Conservation (phyloP, 2,888 invertebrate genomes). For the Acrobasis consociella region DNA sequence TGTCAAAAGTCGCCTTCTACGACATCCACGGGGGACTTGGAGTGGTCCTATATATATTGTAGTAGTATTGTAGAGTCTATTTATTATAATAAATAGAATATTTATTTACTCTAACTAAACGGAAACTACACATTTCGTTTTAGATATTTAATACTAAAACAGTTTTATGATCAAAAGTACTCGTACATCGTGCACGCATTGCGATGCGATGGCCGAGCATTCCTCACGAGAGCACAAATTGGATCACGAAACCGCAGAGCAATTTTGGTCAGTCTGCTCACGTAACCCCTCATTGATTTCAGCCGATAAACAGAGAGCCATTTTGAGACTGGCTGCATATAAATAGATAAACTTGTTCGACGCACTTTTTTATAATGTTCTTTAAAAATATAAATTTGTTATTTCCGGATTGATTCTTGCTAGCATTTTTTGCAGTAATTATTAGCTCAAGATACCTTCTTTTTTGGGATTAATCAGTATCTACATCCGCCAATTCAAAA, state of each 20-base stretch:
- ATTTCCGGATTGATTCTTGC: neutral
- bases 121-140: too few species aligned
- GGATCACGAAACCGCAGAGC: constrained; percentile 58
- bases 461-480: too few species aligned
- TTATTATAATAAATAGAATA: too few species aligned
- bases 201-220: constrained; percentile 9
- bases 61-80: too few species aligned
- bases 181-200: neutral
- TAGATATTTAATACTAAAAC: too few species aligned
- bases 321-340: constrained; percentile 24
- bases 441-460: too few species aligned
- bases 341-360: neutral
- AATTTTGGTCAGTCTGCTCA: constrained; percentile 55
- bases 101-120: too few species aligned
- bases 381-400: neutral
- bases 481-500: too few species aligned
- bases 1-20: too few species aligned
- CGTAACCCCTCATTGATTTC: constrained; percentile 58
- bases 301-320: constrained; percentile 45
- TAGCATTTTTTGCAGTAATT: neutral
- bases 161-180: too few species aligned
- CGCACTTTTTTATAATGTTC: neutral
- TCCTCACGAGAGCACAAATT: constrained; percentile 39
- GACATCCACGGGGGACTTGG: too few species aligned
- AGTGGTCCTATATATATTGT: too few species aligned